Conservation (phyloP, 2,113 vertebrate genomes). For the Ramphastos sulfuratus region DNA sequence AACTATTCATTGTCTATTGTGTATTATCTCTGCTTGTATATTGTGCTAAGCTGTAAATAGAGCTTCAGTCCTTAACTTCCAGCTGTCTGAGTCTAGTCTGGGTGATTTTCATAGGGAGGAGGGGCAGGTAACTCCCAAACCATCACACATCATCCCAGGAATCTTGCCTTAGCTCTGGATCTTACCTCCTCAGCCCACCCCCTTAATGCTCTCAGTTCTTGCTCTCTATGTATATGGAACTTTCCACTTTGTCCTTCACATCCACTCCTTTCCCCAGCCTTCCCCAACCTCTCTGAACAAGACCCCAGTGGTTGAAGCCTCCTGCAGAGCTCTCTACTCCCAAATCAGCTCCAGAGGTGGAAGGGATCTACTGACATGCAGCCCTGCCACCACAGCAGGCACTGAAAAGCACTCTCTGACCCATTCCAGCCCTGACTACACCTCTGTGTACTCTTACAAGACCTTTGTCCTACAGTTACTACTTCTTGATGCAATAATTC, state of each 20-base stretch:
- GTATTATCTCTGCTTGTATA: too few relatives aligned
- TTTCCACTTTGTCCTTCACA: neutral
- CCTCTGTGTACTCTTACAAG: neutral
- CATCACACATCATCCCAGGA: neutral
- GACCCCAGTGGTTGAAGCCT: neutral
- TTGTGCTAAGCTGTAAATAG: too few relatives aligned
- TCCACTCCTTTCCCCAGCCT: neutral
- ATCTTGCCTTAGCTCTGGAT: neutral
- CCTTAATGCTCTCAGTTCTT: neutral
- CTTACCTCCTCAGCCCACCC: neutral
- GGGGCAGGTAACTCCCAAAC: too few relatives aligned
- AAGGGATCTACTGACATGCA: neutral
- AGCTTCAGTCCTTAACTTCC: too few relatives aligned
- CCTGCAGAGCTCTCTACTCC: neutral
- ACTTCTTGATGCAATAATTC: neutral
- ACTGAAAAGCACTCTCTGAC: neutral
- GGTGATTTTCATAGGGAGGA: too few relatives aligned
- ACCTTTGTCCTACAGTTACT: neutral
- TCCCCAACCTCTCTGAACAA: neutral
- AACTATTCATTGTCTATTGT: too few relatives aligned
- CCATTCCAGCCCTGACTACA: neutral
- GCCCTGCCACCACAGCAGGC: neutral
- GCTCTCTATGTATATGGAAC: neutral
- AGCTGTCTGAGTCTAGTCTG: too few relatives aligned
- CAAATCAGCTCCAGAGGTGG: neutral